phyloP scores from a whole-genome alignment of 2,888 invertebrate species.

The Drosophila affinis region DNA sequence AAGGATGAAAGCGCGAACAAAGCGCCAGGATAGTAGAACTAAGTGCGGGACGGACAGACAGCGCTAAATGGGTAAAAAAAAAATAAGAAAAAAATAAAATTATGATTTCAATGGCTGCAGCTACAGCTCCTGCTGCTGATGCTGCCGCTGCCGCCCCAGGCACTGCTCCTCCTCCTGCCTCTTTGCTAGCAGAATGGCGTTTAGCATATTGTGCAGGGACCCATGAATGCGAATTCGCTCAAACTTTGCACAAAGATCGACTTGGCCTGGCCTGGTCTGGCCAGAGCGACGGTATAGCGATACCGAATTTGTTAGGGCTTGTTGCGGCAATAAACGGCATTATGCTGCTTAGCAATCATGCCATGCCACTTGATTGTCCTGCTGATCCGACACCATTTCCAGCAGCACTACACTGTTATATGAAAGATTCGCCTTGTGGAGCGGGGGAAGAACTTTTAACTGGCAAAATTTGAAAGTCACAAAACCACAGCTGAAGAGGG shows the following conservation, averaged over 20 bases:
- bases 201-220: constrained; percentile 68
- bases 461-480: not conserved
- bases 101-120: constrained; percentile 74
- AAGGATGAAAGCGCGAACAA: constrained; percentile 52
- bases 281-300: not conserved
- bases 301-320: constrained; percentile 22
- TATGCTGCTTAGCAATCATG: constrained; percentile 75
- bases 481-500: not conserved
- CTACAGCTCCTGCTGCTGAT: not conserved
- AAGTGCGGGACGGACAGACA: constrained; percentile 53
- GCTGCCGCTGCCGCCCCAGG: not conserved
- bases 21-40: constrained; percentile 63
- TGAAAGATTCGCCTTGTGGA: too few species aligned
- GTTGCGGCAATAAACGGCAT: constrained; percentile 73
- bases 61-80: constrained; percentile 43
- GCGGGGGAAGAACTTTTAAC: not conserved
- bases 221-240: constrained; percentile 70
- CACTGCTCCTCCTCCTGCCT: not conserved
- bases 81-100: constrained; percentile 76
- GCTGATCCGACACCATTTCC: constrained; percentile 12
- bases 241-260: constrained; percentile 18
- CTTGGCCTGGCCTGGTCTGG: not conserved
- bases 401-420: too few species aligned
- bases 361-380: constrained; percentile 70
- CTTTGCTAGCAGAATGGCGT: constrained; percentile 39